Conservation (phyloP, 30 jellyfish, hydroid and myxozoan genomes). For the Aurelia coerulea region DNA sequence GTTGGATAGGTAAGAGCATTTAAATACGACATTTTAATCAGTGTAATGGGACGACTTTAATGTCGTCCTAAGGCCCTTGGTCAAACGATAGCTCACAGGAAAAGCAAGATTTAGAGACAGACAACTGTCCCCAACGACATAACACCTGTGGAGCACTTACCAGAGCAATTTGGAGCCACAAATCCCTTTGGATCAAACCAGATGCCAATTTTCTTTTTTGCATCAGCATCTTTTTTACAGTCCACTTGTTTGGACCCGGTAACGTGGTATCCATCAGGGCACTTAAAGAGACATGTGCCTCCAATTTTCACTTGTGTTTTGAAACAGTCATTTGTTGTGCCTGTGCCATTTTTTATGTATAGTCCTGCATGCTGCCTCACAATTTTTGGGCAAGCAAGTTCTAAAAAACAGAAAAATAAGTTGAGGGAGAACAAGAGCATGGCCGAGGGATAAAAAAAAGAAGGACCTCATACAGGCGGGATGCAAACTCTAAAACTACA, state of each 20-base stretch:
- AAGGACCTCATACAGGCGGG: no score
- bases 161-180: slow-evolving; percentile 58
- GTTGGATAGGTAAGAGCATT: no score
- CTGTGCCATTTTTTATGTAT: background rate
- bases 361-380: slow-evolving; percentile 60
- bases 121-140: no score
- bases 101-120: no score
- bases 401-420: background rate
- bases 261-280: slow-evolving; percentile 62
- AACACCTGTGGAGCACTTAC: slow-evolving; percentile 3
- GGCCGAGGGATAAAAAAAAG: no score
- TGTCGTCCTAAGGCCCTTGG: no score
- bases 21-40: no score
- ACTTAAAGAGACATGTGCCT: slow-evolving; percentile 58
- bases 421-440: no score
- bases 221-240: slow-evolving; percentile 23
- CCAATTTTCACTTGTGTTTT: slow-evolving; percentile 46
- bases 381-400: slow-evolving; percentile 60
- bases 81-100: no score
- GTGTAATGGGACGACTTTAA: no score
- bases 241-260: slow-evolving; percentile 61
- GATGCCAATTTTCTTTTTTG: slow-evolving; percentile 27
- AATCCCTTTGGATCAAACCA: slow-evolving; percentile 20
- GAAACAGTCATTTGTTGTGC: slow-evolving; percentile 60
- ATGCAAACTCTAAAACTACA: no score